Conservation (phyloP, 1,140 invertebrate genomes). For the Hycleus cichorii region DNA sequence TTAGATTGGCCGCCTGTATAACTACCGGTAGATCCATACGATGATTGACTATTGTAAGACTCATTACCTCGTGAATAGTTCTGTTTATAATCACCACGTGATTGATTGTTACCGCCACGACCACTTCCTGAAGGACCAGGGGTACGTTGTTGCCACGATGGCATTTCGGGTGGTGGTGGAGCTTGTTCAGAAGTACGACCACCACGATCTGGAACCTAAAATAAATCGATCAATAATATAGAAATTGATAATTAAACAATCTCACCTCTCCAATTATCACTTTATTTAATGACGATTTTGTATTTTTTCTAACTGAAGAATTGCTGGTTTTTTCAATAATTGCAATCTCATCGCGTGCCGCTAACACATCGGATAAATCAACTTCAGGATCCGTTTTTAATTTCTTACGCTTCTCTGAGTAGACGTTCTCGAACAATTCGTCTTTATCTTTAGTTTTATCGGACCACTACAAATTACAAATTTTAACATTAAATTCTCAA, state of each 20-base stretch:
- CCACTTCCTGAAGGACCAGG: constrained; percentile 32
- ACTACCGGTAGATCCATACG: constrained; percentile 1
- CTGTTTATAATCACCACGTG: constrained; percentile 13
- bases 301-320: constrained; percentile 70
- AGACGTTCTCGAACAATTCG: constrained; percentile 63
- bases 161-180: constrained; percentile 92
- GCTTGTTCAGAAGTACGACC: constrained; percentile 82
- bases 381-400: constrained; percentile 57
- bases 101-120: constrained; percentile 21
- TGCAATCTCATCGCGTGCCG: constrained; percentile 73
- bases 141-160: constrained; percentile 71
- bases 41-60: background rate
- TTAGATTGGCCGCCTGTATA: constrained; percentile 1
- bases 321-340: constrained; percentile 84
- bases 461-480: constrained; percentile 64
- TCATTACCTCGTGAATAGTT: constrained; percentile 8
- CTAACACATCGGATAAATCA: constrained; percentile 64
- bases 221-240: constrained; percentile 4
- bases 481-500: background rate
- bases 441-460: constrained; percentile 68
- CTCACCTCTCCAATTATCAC: constrained; percentile 72
- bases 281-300: constrained; percentile 72
- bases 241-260: background rate
- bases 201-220: constrained; percentile 76
- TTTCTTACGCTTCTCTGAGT: constrained; percentile 56